These are phyloP conservation scores for Hexactinellida sp. DNA, from an alignment of 37 sponge, comb jelly and placozoan species.

Conservation along the genomic window DNA sequence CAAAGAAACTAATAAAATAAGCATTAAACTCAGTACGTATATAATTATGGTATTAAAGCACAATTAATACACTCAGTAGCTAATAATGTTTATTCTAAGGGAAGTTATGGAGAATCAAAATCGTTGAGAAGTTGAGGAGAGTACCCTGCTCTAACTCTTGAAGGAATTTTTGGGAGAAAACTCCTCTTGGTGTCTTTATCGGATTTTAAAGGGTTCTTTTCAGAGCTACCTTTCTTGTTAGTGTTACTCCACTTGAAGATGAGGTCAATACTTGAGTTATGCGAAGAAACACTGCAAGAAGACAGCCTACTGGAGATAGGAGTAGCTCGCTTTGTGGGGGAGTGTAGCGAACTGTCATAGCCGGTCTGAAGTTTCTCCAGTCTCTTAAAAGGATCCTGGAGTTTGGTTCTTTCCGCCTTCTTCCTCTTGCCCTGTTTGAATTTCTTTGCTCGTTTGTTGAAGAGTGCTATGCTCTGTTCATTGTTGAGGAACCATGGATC, in stretches of 20 bases:
- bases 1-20: neutral
- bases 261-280: neutral
- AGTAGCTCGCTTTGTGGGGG: neutral
- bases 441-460: conserved; percentile 17
- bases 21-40: neutral
- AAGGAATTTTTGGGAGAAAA: neutral
- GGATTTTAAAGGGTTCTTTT: neutral
- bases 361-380: neutral
- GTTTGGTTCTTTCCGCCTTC: neutral
- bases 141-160: neutral
- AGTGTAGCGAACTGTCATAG: neutral
- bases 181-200: neutral
- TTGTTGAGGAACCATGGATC: conserved; percentile 7
- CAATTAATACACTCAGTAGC: neutral
- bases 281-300: neutral
- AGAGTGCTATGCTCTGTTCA: neutral
- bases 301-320: neutral
- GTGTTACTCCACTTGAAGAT: conserved; percentile 5
- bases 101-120: neutral
- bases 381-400: neutral
- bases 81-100: neutral
- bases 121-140: neutral
- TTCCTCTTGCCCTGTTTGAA: neutral
- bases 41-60: neutral
- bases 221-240: neutral